These are phyloP conservation scores for Heptranchias perlo DNA, from an alignment of 2,113 vertebrate species.

Conservation along the genomic window DNA sequence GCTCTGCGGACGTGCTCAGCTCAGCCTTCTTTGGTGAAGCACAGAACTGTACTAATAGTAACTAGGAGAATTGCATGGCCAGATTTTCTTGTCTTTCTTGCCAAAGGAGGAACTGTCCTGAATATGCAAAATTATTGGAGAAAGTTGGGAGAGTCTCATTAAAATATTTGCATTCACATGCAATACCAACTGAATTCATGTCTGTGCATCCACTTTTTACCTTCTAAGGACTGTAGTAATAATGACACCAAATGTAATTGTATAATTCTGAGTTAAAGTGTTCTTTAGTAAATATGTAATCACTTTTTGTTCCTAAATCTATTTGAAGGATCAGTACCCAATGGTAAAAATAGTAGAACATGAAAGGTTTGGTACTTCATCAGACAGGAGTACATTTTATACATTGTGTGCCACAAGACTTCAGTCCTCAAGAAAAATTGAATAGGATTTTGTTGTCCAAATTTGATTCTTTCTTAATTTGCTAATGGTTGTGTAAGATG, in stretches of 20 bases:
- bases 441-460: no score
- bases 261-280: no score
- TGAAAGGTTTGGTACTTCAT: no score
- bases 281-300: no score
- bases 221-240: background rate
- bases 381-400: no score
- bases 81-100: background rate
- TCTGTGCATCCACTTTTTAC: background rate
- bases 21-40: background rate
- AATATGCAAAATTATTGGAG: background rate
- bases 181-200: background rate
- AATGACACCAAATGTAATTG: background rate
- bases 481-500: no score
- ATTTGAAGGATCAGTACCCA: no score
- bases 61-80: background rate
- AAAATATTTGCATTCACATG: background rate
- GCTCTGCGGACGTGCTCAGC: background rate
- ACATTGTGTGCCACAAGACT: no score
- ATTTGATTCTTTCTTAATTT: no score
- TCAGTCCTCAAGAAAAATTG: no score
- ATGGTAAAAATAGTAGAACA: no score
- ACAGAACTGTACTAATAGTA: background rate
- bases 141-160: background rate
- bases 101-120: background rate
- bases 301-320: no score